Conservation (phyloP, 2,113 vertebrate species). For the Gallinago undulata region DNA sequence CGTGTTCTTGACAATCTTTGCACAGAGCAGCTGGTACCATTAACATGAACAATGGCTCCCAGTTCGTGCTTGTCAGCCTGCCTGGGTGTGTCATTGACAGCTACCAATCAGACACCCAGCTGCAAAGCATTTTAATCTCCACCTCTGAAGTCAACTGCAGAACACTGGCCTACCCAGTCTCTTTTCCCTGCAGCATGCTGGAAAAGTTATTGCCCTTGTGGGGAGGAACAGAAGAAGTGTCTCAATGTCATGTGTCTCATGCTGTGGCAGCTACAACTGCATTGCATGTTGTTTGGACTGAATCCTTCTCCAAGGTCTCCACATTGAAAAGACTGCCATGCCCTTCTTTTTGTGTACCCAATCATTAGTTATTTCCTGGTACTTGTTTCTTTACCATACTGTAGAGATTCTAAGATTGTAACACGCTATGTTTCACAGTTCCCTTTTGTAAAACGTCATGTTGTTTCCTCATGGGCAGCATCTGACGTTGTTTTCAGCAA, state of each 20-base stretch:
- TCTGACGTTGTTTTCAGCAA: not conserved
- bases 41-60: not conserved
- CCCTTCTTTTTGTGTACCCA: not conserved
- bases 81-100: not conserved
- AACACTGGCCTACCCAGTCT: not conserved
- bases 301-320: not conserved
- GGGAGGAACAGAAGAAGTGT: not conserved
- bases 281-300: not conserved
- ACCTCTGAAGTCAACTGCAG: not conserved
- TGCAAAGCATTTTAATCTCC: not conserved
- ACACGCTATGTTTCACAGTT: not conserved
- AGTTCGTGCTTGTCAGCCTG: not conserved
- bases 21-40: not conserved
- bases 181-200: not conserved
- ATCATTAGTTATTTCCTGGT: not conserved
- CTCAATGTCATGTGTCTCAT: not conserved
- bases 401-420: not conserved
- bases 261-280: not conserved
- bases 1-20: not conserved
- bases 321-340: not conserved
- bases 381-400: not conserved
- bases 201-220: not conserved
- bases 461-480: not conserved
- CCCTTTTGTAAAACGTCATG: not conserved
- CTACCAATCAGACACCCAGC: not conserved